These are phyloP conservation scores for Pardosa pseudoannulata DNA, from an alignment of 2,888 invertebrate species.

Conservation along the genomic window DNA sequence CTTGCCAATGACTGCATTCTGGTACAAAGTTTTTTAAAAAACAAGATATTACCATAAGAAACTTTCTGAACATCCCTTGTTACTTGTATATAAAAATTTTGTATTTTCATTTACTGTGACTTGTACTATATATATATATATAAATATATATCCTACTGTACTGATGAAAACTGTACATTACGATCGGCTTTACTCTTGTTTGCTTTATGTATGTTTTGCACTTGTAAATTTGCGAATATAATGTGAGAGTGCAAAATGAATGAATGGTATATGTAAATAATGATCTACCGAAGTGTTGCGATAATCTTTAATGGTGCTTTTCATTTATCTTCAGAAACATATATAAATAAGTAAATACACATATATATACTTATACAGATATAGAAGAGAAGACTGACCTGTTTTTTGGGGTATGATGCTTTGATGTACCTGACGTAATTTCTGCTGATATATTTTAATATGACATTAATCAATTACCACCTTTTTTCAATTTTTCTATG, in stretches of 20 bases:
- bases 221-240: conserved; percentile 7
- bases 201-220: conserved; percentile 1
- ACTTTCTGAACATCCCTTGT: too few relatives aligned
- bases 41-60: too few relatives aligned
- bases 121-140: too few relatives aligned
- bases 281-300: conserved; percentile 40
- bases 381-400: conserved; percentile 44
- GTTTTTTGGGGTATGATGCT: conserved; percentile 33
- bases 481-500: conserved; percentile 38
- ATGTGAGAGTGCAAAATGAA: neutral
- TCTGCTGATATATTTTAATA: conserved; percentile 60
- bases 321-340: conserved; percentile 32
- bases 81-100: too few relatives aligned
- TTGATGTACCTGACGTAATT: conserved; percentile 53
- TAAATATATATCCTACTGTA: too few relatives aligned
- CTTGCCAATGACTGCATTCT: too few relatives aligned
- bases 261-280: neutral
- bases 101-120: too few relatives aligned
- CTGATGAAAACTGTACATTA: neutral
- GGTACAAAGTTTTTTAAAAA: too few relatives aligned
- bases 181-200: neutral
- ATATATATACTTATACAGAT: conserved; percentile 29
- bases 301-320: conserved; percentile 66
- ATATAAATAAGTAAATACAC: conserved; percentile 59
- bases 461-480: conserved; percentile 10